A percentile compares a stretch with the other conserved stretches of the same genome.
These are phyloP conservation scores for Hypanus sabinus DNA, from an alignment of 2,113 vertebrate genomes.

Conservation along the genomic window DNA sequence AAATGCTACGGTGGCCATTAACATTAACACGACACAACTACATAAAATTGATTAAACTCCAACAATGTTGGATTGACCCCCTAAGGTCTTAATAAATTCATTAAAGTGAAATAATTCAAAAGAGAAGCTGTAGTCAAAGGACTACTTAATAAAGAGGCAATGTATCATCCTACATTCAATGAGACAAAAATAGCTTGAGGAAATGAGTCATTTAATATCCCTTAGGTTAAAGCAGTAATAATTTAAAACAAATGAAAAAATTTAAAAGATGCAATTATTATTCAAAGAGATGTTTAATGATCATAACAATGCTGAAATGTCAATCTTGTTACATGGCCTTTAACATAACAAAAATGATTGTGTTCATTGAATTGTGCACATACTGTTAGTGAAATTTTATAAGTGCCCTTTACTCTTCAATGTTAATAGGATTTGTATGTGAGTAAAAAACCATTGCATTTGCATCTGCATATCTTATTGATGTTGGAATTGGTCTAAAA, in stretches of 20 bases:
- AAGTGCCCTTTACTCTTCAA: neutral
- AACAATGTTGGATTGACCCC: neutral
- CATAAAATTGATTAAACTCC: neutral
- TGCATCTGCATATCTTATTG: neutral
- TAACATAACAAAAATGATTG: neutral
- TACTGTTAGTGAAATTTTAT: neutral
- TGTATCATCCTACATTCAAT: neutral
- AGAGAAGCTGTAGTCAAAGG: neutral
- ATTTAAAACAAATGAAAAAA: neutral
- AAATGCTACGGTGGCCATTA: neutral
- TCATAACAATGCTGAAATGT: slow-evolving; percentile 3
- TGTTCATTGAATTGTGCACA: neutral
- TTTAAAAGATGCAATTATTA: neutral
- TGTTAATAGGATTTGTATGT: neutral
- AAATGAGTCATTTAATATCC: neutral
- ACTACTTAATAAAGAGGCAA: neutral
- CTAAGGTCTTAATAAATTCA: neutral
- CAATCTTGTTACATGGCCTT: neutral
- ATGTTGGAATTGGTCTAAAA: slow-evolving; percentile 44
- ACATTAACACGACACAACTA: neutral
- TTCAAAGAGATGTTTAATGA: neutral
- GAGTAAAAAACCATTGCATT: neutral
- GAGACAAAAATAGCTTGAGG: neutral
- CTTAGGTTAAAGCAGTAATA: slow-evolving; percentile 4
- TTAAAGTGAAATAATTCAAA: slow-evolving; percentile 10